phyloP scores from a whole-genome alignment of 2,113 vertebrate species.

The Macheiramphus alcinus region DNA sequence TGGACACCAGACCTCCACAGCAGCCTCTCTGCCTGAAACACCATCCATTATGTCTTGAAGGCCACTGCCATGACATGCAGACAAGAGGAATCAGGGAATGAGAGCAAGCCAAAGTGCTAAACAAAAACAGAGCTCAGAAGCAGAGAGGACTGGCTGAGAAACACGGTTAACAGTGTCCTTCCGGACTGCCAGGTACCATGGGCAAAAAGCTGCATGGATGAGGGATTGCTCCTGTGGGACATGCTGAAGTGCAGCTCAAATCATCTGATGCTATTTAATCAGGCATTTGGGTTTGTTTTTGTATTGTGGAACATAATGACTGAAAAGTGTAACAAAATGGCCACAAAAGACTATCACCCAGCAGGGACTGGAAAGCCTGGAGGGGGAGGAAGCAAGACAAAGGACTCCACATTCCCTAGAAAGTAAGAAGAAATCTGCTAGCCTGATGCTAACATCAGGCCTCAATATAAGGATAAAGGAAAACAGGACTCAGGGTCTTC shows the following conservation, averaged over 20 bases:
- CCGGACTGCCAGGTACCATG: neutral
- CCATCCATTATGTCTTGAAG: slow-evolving; percentile 74
- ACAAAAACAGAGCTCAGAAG: neutral
- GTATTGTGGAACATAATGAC: neutral
- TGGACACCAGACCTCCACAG: slow-evolving; percentile 76
- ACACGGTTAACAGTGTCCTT: neutral
- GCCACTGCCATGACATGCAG: slow-evolving; percentile 66
- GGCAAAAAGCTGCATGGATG: neutral
- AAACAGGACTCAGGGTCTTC: neutral
- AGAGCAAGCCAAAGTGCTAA: neutral
- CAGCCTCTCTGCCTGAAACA: slow-evolving; percentile 74
- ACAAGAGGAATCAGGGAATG: neutral
- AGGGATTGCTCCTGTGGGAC: neutral
- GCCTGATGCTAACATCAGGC: neutral
- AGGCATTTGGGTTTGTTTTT: neutral
- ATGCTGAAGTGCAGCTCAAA: neutral
- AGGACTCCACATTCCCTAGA: neutral
- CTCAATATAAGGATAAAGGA: neutral
- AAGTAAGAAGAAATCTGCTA: neutral
- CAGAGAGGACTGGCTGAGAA: neutral
- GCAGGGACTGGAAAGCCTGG: neutral
- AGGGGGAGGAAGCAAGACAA: neutral
- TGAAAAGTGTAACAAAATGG: neutral
- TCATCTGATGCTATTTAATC: neutral
- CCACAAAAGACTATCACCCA: neutral